phyloP scores from a whole-genome alignment of 2,888 invertebrate species.

The Ochlodes sylvanus region DNA sequence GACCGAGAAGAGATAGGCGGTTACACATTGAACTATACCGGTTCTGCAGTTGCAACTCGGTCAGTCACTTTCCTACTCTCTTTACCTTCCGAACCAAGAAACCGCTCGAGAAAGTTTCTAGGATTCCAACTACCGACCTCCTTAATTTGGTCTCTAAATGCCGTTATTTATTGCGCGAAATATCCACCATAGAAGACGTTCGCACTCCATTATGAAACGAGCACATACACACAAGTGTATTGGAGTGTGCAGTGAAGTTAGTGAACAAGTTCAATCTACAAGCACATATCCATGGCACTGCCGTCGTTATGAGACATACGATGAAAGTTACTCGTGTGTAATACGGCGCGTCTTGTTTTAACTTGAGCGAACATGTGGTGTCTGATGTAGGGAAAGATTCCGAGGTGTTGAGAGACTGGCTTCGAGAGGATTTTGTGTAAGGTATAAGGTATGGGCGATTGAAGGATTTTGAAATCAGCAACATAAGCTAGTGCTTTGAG shows the following conservation, averaged over 20 bases:
- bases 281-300: neutral
- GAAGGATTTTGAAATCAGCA: too few relatives aligned
- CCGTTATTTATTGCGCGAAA: neutral
- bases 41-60: too few relatives aligned
- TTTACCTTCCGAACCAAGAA: too few relatives aligned
- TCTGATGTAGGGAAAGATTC: conserved; percentile 22
- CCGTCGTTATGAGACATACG: conserved; percentile 6
- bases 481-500: too few relatives aligned
- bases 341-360: conserved; percentile 23
- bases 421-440: neutral
- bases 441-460: too few relatives aligned
- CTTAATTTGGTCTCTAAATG: too few relatives aligned
- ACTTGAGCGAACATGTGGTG: conserved; percentile 26
- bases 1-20: too few relatives aligned
- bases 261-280: conserved; percentile 10
- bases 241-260: conserved; percentile 1
- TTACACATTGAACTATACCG: too few relatives aligned
- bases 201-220: neutral
- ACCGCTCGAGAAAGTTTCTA: too few relatives aligned
- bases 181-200: neutral
- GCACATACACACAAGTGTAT: conserved; percentile 4
- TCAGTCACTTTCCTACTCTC: too few relatives aligned
- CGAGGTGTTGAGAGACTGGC: conserved; percentile 27
- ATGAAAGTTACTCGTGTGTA: conserved; percentile 23
- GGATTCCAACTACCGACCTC: too few relatives aligned